These are phyloP conservation scores for Deilephila elpenor DNA, from an alignment of 2,888 invertebrate genomes.

Conservation along the genomic window DNA sequence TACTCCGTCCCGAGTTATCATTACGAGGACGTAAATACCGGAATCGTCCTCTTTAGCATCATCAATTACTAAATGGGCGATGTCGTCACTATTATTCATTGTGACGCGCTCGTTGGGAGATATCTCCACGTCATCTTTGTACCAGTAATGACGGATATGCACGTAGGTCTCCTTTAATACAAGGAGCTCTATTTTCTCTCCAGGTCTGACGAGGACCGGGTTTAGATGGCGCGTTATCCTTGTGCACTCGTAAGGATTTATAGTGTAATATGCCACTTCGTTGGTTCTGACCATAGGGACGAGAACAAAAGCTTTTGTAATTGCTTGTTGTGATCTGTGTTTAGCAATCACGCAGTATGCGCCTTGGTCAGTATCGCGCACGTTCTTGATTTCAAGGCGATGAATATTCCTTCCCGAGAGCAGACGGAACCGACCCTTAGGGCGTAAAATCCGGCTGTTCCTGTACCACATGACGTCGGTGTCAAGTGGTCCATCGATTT, in stretches of 20 bases:
- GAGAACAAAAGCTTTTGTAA: background rate
- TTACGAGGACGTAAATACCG: conserved; percentile 6
- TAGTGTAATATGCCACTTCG: background rate
- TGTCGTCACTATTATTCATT: background rate
- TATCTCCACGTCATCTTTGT: background rate
- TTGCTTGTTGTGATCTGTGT: background rate
- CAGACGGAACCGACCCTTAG: background rate
- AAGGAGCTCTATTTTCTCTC: background rate
- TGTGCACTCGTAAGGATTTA: conserved; percentile 11
- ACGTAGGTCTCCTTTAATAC: background rate
- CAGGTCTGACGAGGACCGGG: background rate
- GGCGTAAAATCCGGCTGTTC: background rate
- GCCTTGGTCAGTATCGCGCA: background rate
- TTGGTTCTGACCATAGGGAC: background rate
- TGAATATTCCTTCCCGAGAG: too few relatives aligned
- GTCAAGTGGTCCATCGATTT: background rate
- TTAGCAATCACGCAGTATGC: background rate
- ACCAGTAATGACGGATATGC: background rate
- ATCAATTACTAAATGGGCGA: conserved; percentile 1
- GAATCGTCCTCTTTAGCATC: background rate
- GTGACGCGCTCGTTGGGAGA: background rate
- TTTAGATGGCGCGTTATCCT: background rate
- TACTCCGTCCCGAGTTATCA: background rate
- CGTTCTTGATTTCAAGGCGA: background rate
- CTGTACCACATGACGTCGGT: background rate